Conservation (phyloP, 2,888 invertebrate species). For the Galeopsomyia nigrocyanea region DNA sequence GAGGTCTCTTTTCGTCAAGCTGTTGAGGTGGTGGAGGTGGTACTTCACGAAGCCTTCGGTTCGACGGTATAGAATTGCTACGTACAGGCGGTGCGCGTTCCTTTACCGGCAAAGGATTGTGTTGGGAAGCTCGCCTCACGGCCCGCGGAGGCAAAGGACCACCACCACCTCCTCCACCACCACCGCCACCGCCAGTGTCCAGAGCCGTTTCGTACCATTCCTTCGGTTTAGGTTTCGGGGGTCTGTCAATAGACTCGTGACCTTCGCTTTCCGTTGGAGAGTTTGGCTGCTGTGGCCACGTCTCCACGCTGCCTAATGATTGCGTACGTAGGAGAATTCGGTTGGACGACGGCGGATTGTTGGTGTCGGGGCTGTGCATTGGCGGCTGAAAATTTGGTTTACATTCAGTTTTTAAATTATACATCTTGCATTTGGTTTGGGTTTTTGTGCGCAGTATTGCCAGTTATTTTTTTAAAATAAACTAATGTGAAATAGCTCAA, state of each 20-base stretch:
- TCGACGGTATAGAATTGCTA: constrained; percentile 47
- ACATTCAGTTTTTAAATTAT: neutral
- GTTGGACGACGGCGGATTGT: constrained; percentile 49
- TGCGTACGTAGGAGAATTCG: constrained; percentile 72
- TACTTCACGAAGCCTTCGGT: constrained; percentile 18
- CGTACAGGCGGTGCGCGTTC: constrained; percentile 47
- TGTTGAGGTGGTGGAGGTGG: too few relatives aligned
- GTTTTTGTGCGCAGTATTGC: neutral
- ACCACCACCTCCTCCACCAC: constrained; percentile 30
- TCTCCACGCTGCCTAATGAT: constrained; percentile 73
- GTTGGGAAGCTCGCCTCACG: constrained; percentile 40
- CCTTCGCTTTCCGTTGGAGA: constrained; percentile 30
- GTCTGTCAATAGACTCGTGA: constrained; percentile 55
- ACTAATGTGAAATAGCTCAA: neutral
- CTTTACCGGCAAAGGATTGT: constrained; percentile 32
- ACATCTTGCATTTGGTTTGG: too few relatives aligned
- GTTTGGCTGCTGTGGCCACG: constrained; percentile 60
- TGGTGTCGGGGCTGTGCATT: constrained; percentile 31
- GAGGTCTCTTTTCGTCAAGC: constrained; percentile 7
- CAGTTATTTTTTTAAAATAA: neutral
- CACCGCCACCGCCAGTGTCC: constrained; percentile 66
- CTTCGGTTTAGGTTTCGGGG: constrained; percentile 69
- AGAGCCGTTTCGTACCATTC: constrained; percentile 80
- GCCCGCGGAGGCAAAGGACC: neutral
- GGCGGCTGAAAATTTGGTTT: constrained; percentile 24